phyloP scores from a whole-genome alignment of 35 echinoderm and acorn worm genomes.

The Anneissia japonica region DNA sequence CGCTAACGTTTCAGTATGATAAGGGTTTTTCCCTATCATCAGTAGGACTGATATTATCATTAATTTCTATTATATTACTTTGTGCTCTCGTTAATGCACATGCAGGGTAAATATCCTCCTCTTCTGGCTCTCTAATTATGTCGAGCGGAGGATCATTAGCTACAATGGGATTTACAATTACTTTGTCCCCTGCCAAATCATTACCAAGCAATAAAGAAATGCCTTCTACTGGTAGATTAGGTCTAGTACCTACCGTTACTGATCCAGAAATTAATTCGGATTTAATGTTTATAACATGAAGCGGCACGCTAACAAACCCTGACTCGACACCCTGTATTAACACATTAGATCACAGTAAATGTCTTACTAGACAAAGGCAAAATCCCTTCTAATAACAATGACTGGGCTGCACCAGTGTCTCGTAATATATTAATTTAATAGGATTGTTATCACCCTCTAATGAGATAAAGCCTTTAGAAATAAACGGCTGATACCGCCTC shows the following conservation, averaged over 20 bases:
- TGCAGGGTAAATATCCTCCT: slow-evolving; percentile 1
- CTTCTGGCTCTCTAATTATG: background rate
- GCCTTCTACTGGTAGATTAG: background rate
- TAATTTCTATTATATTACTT: too few species aligned
- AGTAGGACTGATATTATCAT: too few species aligned
- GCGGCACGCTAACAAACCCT: background rate
- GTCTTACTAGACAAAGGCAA: background rate
- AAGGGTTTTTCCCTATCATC: too few species aligned
- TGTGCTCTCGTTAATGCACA: slow-evolving; percentile 33
- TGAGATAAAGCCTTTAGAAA: too few species aligned
- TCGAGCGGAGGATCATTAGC: background rate
- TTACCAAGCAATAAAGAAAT: slow-evolving; percentile 25
- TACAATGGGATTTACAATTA: slow-evolving; percentile 15
- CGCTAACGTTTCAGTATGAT: background rate
- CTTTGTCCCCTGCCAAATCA: slow-evolving; percentile 41
- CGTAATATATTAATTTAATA: slow-evolving; percentile 16
- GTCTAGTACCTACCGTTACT: slow-evolving; percentile 5
- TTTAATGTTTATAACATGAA: background rate
- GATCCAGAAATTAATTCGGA: background rate
- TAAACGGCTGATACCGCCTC: too few species aligned
- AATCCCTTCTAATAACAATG: background rate
- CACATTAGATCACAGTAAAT: background rate
- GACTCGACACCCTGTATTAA: background rate
- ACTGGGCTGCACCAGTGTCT: slow-evolving; percentile 8
- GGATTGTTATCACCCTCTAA: too few species aligned